Percentiles rank a stretch among this genome's conserved stretches.
Evolutionary conservation across 2,113 vertebrate genomes (phyloP).

Genomic region (Nansenia antarctica): DNA sequence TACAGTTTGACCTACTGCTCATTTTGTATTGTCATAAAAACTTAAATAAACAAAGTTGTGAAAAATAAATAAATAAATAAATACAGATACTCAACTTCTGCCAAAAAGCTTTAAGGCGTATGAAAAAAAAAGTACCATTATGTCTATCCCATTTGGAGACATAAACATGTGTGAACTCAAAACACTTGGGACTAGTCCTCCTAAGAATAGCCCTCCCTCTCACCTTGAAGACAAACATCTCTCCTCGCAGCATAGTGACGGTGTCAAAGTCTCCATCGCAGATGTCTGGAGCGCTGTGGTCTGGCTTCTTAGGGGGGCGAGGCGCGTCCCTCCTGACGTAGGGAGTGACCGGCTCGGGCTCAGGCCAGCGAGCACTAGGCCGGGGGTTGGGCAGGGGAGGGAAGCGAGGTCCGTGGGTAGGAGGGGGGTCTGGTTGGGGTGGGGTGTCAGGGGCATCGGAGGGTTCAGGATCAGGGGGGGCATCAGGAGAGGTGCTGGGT

Average conservation of each 20-base stretch:
- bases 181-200: neutral
- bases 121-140: too few relatives aligned
- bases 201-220: constrained; percentile 10
- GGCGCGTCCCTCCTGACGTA: constrained; percentile 31
- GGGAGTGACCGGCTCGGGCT: constrained; percentile 43
- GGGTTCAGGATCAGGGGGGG: constrained; percentile 37
- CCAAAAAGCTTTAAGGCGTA: too few relatives aligned
- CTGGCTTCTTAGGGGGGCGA: constrained; percentile 72
- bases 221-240: constrained; percentile 82
- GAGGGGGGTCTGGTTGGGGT: constrained; percentile 23
- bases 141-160: too few relatives aligned
- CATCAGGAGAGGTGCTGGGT: neutral
- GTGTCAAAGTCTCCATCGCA: constrained; percentile 76
- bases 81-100: too few relatives aligned
- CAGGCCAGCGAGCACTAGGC: constrained; percentile 7
- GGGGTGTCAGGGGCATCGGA: constrained; percentile 7
- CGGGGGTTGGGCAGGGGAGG: constrained; percentile 57
- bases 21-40: too few relatives aligned
- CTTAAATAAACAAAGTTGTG: too few relatives aligned
- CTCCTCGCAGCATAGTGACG: constrained; percentile 73
- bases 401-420: constrained; percentile 50
- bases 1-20: too few relatives aligned
- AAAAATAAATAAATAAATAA: too few relatives aligned
- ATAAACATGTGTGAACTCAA: too few relatives aligned
- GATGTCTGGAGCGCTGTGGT: constrained; percentile 71